These are phyloP conservation scores for Pteruthius melanotis DNA, from an alignment of 2,113 vertebrate genomes.

Conservation along the genomic window DNA sequence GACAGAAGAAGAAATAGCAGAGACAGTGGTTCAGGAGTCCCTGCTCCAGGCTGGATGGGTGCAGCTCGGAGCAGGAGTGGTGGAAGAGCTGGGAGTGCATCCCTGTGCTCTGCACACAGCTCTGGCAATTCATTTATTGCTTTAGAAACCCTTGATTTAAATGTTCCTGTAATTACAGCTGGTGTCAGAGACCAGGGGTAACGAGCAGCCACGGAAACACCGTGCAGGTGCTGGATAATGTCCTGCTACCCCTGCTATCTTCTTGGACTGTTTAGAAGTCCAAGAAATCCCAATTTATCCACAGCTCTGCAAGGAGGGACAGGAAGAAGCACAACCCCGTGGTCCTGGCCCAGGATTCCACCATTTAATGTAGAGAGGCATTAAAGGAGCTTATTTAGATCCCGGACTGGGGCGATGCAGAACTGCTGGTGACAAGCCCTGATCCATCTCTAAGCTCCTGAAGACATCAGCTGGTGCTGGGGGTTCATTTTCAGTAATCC, in stretches of 20 bases:
- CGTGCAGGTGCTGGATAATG: fast-evolving
- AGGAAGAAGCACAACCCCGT: not conserved
- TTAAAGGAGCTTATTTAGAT: not conserved
- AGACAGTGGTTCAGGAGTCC: not conserved
- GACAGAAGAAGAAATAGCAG: not conserved
- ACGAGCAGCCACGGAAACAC: not conserved
- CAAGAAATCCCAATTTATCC: not conserved
- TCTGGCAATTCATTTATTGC: not conserved
- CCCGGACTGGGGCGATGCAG: not conserved
- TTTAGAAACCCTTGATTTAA: fast-evolving
- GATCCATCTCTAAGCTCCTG: not conserved
- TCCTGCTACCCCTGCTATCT: fast-evolving
- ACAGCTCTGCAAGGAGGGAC: not conserved
- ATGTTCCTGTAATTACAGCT: not conserved
- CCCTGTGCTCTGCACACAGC: not conserved
- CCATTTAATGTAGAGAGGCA: not conserved
- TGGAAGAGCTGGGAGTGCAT: not conserved
- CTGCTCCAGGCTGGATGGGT: not conserved
- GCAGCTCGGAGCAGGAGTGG: fast-evolving
- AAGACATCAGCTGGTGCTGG: not conserved
- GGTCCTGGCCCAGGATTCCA: not conserved
- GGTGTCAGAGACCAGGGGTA: not conserved
- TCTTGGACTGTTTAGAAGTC: not conserved
- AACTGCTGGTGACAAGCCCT: not conserved
- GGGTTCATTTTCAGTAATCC: not conserved